Evolutionary conservation across 2,888 invertebrate genomes (phyloP), one percentile per base, ranked within the genome.

Genomic region (Himalopsyche tibetana): DNA sequence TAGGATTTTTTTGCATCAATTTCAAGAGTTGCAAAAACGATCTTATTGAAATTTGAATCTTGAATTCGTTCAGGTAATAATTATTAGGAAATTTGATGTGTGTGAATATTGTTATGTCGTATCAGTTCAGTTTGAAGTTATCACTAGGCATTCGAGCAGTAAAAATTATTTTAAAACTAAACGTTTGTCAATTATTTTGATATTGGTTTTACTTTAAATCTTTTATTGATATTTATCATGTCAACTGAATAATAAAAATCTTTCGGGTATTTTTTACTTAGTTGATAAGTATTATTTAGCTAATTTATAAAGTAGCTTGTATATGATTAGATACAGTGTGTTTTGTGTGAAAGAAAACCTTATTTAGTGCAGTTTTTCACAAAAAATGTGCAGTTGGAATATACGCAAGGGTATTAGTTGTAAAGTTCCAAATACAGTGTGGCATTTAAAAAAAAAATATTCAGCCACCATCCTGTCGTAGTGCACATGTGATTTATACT

Each of bases 211-310:
- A 74, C 12, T 74, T 36, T 12, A 74, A 74, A 74, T 5, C 36
- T 38, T 3, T 74, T 69, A 28, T 69, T 15, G 12, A 36, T 74
- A 74, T 15, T 74, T 74, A 36, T 74, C 28, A 36, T 74, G 38
- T 36, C 36, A 74, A 74, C 38, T 74, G 5, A 74, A 38, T 36
- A 19, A 36, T 36, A 63, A 28, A 6, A 19, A 19, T 28, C 74
- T 74, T 74, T 74, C 74, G 74, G 74, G 74, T 74, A 74, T 74
- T 36, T 74, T 74, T 74, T 74, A 74, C 74, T 3, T 74, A 74
- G 74, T 36, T 74, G 15, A 12, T 74, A 74, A 74, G 74, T 36
- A 74, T 36, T 36, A 36, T 74, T 74, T 74, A 74, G 74, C 36
- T 74, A 74, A 74, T 74, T 74, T 74, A 74, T 74, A 28, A 36